These are phyloP conservation scores for Hyperoplus lanceolatus DNA, from an alignment of 2,797 vertebrate species.

Conservation along the genomic window DNA sequence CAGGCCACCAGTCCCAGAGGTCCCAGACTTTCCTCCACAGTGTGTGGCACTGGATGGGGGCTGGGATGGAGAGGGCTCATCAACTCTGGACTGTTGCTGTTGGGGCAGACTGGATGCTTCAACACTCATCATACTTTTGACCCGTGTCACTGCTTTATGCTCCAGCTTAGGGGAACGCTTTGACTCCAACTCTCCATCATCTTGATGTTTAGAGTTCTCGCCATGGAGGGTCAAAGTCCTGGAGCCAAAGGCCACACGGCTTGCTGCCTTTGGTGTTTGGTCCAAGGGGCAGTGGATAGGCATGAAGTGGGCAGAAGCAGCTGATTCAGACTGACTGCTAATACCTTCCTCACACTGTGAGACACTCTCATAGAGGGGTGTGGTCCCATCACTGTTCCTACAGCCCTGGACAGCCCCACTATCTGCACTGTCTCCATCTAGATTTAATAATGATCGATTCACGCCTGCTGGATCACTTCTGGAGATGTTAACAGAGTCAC, in stretches of 20 bases:
- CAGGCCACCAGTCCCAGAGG: conserved; percentile 14
- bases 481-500: conserved; percentile 25
- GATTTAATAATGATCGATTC: conserved; percentile 74
- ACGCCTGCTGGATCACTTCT: conserved; percentile 69
- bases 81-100: conserved; percentile 72
- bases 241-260: background rate
- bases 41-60: conserved; percentile 57
- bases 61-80: conserved; percentile 68
- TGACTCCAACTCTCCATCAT: conserved; percentile 81
- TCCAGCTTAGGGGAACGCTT: conserved; percentile 91
- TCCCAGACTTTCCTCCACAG: conserved; percentile 55
- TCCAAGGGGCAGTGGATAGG: conserved; percentile 75
- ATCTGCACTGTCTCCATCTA: conserved; percentile 74
- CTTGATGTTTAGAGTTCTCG: conserved; percentile 60
- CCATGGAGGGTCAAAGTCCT: conserved; percentile 79
- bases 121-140: conserved; percentile 87
- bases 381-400: conserved; percentile 68
- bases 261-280: conserved; percentile 47
- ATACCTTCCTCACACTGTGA: conserved; percentile 75
- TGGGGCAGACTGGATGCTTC: conserved; percentile 80
- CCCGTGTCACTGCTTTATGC: conserved; percentile 87
- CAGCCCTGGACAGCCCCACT: conserved; percentile 68
- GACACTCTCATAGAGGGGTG: conserved; percentile 67
- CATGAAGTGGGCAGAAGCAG: conserved; percentile 74
- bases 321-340: conserved; percentile 17